Evolutionary conservation across 1,140 invertebrate species (phyloP).

Genomic region (Megathymus violae): DNA sequence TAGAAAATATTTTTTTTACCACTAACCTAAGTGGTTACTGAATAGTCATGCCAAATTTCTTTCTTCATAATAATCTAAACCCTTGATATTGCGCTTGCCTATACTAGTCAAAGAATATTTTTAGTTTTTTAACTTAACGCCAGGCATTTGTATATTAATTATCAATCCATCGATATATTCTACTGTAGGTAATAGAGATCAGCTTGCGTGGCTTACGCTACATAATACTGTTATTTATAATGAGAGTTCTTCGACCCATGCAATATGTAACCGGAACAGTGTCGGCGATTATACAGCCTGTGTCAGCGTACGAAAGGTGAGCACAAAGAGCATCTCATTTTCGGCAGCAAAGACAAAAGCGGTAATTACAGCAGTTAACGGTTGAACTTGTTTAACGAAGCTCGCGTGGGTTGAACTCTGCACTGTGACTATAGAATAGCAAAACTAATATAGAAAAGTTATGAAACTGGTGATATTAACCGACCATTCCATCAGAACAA

Average conservation of each 20-base stretch:
- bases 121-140: neutral
- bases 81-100: too few species aligned
- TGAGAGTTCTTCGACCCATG: conserved; percentile 44
- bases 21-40: too few species aligned
- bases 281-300: conserved; percentile 44
- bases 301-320: conserved; percentile 52
- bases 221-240: conserved; percentile 19
- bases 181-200: neutral
- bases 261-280: conserved; percentile 36
- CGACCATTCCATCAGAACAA: too few species aligned
- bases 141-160: too few species aligned
- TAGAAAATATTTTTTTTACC: too few species aligned
- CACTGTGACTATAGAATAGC: conserved; percentile 17
- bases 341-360: conserved; percentile 73
- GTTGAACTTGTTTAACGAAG: conserved; percentile 43
- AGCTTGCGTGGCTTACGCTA: conserved; percentile 12
- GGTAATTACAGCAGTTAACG: conserved; percentile 70
- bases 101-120: neutral
- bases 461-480: neutral
- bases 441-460: conserved; percentile 11
- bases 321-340: conserved; percentile 69
- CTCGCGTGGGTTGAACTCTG: conserved; percentile 32
- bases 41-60: too few species aligned
- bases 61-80: too few species aligned
- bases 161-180: neutral